Conservation (phyloP, 2,797 vertebrate genomes). For the Psittacula echo region DNA sequence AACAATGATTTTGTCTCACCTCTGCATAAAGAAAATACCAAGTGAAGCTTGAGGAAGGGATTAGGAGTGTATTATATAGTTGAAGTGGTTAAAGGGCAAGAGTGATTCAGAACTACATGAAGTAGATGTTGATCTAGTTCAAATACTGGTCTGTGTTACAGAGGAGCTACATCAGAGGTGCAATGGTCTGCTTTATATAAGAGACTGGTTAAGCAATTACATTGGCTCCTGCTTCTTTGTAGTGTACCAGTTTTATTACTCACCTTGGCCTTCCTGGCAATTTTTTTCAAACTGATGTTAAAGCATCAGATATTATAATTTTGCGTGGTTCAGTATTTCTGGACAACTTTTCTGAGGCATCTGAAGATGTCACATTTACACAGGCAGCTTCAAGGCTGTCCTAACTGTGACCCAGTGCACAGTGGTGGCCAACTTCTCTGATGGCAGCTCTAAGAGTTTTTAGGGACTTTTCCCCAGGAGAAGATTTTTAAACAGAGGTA, state of each 20-base stretch:
- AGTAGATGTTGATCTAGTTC: neutral
- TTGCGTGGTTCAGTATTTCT: neutral
- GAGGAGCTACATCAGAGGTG: neutral
- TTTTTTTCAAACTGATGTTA: neutral
- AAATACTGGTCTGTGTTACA: neutral
- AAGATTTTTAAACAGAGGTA: neutral
- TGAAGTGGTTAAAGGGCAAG: neutral
- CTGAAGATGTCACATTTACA: neutral
- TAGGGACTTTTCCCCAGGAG: neutral
- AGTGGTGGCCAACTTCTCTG: neutral
- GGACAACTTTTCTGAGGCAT: neutral
- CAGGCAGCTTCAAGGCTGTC: neutral
- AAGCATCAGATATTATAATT: neutral
- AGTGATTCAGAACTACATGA: neutral
- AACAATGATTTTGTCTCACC: neutral
- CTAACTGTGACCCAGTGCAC: neutral
- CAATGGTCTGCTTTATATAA: neutral
- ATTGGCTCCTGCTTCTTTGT: neutral
- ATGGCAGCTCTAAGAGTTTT: neutral
- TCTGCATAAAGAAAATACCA: neutral
- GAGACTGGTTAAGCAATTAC: neutral
- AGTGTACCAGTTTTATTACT: neutral
- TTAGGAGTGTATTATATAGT: neutral
- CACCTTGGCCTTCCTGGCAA: neutral
- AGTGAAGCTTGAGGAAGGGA: neutral